Conservation (phyloP, 2,797 vertebrate genomes). For the Sorex maritimensis region DNA sequence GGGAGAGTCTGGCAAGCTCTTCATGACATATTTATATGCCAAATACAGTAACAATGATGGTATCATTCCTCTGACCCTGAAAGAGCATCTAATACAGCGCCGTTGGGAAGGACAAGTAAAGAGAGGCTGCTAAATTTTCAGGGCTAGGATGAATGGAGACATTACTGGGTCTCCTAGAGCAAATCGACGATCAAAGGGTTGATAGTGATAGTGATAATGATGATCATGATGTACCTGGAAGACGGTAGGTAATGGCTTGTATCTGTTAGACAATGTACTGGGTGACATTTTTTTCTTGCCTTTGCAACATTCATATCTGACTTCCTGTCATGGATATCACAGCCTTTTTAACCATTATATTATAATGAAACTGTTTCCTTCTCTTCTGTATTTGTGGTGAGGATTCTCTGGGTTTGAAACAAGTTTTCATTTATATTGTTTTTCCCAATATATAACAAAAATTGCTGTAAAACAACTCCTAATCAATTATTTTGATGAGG, state of each 20-base stretch:
- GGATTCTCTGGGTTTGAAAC: neutral
- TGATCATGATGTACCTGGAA: neutral
- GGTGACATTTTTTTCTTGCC: neutral
- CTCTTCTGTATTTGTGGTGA: neutral
- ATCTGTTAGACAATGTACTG: neutral
- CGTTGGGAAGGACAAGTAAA: too few relatives aligned
- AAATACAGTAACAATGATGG: too few relatives aligned
- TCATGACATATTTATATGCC: too few relatives aligned
- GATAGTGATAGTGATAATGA: too few relatives aligned
- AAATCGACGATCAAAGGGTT: too few relatives aligned
- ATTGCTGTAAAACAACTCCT: neutral
- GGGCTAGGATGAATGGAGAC: too few relatives aligned
- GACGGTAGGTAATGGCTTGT: neutral
- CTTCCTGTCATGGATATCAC: neutral
- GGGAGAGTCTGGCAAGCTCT: too few relatives aligned
- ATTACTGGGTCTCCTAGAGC: too few relatives aligned
- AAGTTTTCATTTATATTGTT: neutral
- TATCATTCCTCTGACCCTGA: too few relatives aligned
- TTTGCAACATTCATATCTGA: neutral
- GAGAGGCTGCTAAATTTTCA: too few relatives aligned
- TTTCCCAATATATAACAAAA: neutral
- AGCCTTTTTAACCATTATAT: neutral
- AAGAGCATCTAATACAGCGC: too few relatives aligned
- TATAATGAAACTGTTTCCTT: neutral
- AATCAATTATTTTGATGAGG: slow-evolving; percentile 24